Conservation (phyloP, 2,113 vertebrate species). For the Tyrannus savana region DNA sequence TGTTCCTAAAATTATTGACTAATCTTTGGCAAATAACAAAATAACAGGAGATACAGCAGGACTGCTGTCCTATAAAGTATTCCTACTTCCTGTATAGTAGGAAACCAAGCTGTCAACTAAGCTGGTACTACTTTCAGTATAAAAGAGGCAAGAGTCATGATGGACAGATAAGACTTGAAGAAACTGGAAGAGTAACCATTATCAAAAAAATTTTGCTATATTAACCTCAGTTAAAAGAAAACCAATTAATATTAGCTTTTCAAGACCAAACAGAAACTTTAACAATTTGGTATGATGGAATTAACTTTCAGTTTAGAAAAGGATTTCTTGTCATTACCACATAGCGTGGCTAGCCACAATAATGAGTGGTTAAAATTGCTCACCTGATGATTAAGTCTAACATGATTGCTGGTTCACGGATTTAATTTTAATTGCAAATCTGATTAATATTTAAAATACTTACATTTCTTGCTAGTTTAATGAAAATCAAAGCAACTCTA, state of each 20-base stretch:
- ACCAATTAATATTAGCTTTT: not conserved
- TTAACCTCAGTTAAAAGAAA: not conserved
- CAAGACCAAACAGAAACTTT: not conserved
- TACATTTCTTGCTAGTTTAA: not conserved
- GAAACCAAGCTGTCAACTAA: not conserved
- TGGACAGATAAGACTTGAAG: not conserved
- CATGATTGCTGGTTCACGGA: not conserved
- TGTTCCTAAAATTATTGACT: not conserved
- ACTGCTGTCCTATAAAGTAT: not conserved
- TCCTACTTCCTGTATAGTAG: no score
- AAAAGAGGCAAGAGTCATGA: not conserved
- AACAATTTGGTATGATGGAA: not conserved
- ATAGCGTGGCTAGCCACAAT: not conserved
- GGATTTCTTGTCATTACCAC: not conserved
- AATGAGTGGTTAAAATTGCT: not conserved
- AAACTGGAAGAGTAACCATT: not conserved
- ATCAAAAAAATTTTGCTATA: not conserved
- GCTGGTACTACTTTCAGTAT: not conserved
- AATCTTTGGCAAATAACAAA: constrained; percentile 1
- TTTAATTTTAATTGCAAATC: not conserved
- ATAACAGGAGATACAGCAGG: not conserved
- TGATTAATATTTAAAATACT: not conserved
- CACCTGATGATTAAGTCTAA: not conserved
- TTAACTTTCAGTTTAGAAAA: not conserved
- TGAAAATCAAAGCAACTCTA: not conserved